These are phyloP conservation scores for Mormyrus hasselquistii DNA, from an alignment of 2,797 vertebrate species.

Conservation along the genomic window DNA sequence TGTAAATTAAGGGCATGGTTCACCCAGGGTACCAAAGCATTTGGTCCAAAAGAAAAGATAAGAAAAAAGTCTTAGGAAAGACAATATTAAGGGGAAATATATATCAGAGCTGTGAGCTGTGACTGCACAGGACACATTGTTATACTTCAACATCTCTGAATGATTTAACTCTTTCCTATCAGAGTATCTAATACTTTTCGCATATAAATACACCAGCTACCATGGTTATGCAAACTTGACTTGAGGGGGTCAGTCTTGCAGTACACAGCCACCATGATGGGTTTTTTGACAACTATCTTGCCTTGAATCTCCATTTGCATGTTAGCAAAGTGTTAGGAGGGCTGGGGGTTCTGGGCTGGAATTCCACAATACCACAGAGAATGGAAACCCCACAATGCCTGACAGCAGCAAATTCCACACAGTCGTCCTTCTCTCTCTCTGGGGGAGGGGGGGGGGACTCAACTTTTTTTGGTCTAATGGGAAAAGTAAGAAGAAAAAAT, in stretches of 20 bases:
- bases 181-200: not conserved
- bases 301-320: conserved; percentile 50
- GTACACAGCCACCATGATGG: not conserved
- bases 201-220: not conserved
- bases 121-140: not conserved
- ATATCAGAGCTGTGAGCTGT: not conserved
- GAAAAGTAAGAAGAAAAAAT: conserved; percentile 19
- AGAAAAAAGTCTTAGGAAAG: not conserved
- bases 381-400: conserved; percentile 59
- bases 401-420: conserved; percentile 72
- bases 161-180: not conserved
- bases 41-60: not conserved
- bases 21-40: not conserved
- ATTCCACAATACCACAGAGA: conserved; percentile 65
- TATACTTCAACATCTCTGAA: not conserved
- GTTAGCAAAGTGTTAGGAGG: conserved; percentile 57
- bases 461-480: conserved; percentile 7
- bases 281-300: conserved; percentile 53
- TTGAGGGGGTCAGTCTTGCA: not conserved
- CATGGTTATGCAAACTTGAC: not conserved
- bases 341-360: conserved; percentile 64
- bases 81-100: not conserved
- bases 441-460: conserved; percentile 24
- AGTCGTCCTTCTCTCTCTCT: conserved; percentile 42
- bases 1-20: not conserved